A percentile compares a stretch with the other conserved stretches of the same genome.
Evolutionary conservation across 1,140 invertebrate species (phyloP).

Genomic region (Saccostrea echinata): DNA sequence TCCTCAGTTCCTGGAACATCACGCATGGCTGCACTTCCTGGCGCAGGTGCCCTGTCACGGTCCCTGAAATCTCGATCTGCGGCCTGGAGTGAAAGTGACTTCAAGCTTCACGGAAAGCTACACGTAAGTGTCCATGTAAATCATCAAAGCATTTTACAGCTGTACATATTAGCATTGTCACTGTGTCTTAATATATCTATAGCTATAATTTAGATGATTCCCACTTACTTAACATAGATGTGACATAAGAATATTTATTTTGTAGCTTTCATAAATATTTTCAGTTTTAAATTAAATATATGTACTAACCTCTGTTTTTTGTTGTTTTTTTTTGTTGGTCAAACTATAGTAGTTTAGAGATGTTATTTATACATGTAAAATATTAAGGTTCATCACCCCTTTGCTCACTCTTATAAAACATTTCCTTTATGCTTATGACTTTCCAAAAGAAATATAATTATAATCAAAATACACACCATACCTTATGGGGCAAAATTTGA

Average conservation of each 20-base stretch:
- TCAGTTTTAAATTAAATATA: no score
- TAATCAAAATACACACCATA: no score
- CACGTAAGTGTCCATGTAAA: constrained; percentile 43
- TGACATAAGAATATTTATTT: not conserved
- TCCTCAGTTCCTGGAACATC: constrained; percentile 46
- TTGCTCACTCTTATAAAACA: no score
- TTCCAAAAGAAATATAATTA: no score
- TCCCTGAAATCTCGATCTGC: constrained; percentile 49
- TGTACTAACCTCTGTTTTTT: no score
- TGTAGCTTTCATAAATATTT: not conserved
- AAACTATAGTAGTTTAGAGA: no score
- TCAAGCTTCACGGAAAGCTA: constrained; percentile 54
- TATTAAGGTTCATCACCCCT: no score
- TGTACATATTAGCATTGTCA: not conserved
- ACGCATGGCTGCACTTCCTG: constrained; percentile 52
- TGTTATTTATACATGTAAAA: no score
- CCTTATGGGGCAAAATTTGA: no score
- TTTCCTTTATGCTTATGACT: no score
- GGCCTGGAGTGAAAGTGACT: constrained; percentile 58
- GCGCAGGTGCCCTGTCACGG: constrained; percentile 52
- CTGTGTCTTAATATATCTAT: not conserved
- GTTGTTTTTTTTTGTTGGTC: no score
- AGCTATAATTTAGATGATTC: not conserved
- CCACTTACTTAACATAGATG: not conserved
- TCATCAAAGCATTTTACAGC: not conserved